Evolutionary conservation across 2,888 invertebrate genomes (phyloP).

Genomic region (Zygaena filipendulae): DNA sequence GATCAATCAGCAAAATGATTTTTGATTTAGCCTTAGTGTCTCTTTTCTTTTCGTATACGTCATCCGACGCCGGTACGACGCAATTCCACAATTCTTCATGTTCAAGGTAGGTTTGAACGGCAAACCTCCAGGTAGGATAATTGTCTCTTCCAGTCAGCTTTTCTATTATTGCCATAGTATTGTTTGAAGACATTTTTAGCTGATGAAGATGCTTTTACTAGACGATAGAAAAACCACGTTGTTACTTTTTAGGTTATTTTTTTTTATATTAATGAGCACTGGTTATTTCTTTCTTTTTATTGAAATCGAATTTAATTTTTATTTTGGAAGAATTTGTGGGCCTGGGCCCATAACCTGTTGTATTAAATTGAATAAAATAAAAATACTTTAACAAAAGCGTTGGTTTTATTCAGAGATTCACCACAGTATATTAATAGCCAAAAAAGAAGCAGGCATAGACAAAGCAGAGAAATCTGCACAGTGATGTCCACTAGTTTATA

Average conservation of each 20-base stretch:
- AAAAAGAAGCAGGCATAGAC: no score
- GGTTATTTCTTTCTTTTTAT: neutral
- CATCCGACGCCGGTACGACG: neutral
- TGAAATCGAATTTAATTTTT: neutral
- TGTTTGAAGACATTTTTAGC: constrained; percentile 6
- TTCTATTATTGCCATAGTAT: constrained; percentile 12
- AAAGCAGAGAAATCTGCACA: no score
- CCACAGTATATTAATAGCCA: no score
- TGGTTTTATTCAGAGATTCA: no score
- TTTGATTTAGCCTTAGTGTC: constrained; percentile 13
- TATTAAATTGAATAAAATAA: no score
- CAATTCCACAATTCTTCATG: constrained; percentile 18
- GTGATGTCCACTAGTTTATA: no score
- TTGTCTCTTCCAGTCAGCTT: constrained; percentile 16
- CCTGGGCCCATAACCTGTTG: constrained; percentile 2
- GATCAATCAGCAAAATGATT: constrained; percentile 14
- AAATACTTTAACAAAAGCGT: no score
- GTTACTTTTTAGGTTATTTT: no score
- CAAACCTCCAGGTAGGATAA: no score
- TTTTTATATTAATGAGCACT: neutral
- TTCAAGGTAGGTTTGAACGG: constrained; percentile 14
- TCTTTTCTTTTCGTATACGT: constrained; percentile 2
- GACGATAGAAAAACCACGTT: no score
- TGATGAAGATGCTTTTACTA: constrained; percentile 1
- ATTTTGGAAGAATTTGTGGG: neutral